Base-by-base conservation (phyloP, 2,797 vertebrate species). In the Discoglossus pictus region DNA sequence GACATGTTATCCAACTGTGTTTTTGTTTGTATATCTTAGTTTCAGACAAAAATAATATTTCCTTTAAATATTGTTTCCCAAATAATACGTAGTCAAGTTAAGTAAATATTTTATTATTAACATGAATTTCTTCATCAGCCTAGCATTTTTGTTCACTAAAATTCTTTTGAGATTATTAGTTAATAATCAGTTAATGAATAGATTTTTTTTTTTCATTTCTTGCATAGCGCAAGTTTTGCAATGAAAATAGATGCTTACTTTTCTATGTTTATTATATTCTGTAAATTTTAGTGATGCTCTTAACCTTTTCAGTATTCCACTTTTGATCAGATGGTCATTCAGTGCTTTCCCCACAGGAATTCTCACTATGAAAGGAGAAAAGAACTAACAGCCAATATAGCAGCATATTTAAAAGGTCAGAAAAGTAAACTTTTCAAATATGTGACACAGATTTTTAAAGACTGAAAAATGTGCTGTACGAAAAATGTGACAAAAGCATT, bases 221-320 rank as follows among this genome's bases (percentile, higher is more conserved):
- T n/a, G n/a, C n/a, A n/a, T n/a, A n/a, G n/a, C n/a, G n/a, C 27
- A 31, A 8, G 27, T 48, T 27, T 20, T 20, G 31, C 44, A 52
- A 52, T 60, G 51, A 60, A 68, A 60, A 60, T 51, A 68, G 55
- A 25, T 36, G 36, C 47, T 52, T 27, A 34, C 35, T 43, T 68
- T 68, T 25, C 47, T 43, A 23, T 68, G 55, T 60, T 36, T 61
- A 68, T 61, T 44, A 60, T 68, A 40, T 35, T 52, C 65, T 53
- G 48, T 51, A 58, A 51, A 71, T 71, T 58, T 71, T 63, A 63
- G 31, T 50, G 44, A 60, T 36, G 48, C 36, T 43, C 43, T 71
- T 71, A 69, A 69, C 68, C 68, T 71, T 71, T 71, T 71, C 60
- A 71, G 51, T 71, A 71, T 70, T 70, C 68, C 17, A 56, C 40